Percentiles rank a stretch among this genome's conserved stretches.
Evolutionary conservation across 2,113 vertebrate genomes (phyloP).

Genomic region (Phyllostomus hastatus): DNA sequence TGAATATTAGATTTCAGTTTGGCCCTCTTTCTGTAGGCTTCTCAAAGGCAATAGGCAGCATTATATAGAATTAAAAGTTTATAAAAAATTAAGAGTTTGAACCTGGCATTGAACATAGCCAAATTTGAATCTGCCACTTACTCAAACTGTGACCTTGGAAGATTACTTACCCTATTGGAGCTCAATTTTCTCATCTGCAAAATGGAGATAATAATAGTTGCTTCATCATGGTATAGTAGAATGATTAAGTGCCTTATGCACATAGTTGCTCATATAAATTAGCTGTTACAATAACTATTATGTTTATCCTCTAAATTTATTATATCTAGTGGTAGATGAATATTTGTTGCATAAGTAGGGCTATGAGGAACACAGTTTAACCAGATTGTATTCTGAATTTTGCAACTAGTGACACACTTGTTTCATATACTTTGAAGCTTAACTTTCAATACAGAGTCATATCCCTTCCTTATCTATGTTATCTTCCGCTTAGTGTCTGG

Average conservation of each 20-base stretch:
- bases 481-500: neutral
- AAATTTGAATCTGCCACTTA: neutral
- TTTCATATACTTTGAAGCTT: neutral
- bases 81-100: neutral
- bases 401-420: neutral
- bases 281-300: neutral
- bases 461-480: neutral
- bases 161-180: neutral
- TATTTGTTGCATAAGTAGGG: neutral
- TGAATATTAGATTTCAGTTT: neutral
- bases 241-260: neutral
- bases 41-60: neutral
- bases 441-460: neutral
- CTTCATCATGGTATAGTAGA: neutral
- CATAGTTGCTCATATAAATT: neutral
- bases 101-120: neutral
- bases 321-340: neutral
- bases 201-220: neutral
- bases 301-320: neutral
- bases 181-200: neutral
- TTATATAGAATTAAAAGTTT: neutral
- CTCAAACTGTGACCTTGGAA: neutral
- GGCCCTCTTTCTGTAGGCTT: neutral
- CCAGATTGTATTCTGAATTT: neutral
- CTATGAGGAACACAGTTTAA: neutral